phyloP scores from a whole-genome alignment of 1,140 invertebrate species.

The Stegodyphus mimosarum region DNA sequence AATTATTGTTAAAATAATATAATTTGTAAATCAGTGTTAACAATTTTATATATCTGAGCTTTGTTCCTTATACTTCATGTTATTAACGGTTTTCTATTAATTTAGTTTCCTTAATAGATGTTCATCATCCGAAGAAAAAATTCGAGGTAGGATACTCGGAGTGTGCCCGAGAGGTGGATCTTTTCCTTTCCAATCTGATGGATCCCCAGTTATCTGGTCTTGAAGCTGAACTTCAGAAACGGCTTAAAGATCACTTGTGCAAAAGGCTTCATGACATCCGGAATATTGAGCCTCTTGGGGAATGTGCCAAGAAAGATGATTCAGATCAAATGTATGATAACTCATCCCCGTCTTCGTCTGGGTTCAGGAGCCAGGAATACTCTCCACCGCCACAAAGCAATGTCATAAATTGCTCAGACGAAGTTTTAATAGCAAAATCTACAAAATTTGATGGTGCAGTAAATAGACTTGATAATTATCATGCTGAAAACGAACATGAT shows the following conservation, averaged over 20 bases:
- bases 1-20: no score
- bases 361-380: background rate
- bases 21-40: no score
- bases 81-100: background rate
- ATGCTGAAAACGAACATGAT: no score
- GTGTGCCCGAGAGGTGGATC: conserved; percentile 42
- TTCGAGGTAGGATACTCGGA: conserved; percentile 43
- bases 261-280: conserved; percentile 20
- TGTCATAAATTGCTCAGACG: background rate
- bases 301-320: background rate
- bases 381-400: background rate
- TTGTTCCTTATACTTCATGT: no score
- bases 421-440: background rate
- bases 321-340: background rate
- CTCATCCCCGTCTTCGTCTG: background rate
- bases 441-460: background rate
- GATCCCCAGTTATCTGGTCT: conserved; percentile 3
- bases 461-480: no score
- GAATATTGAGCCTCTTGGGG: background rate
- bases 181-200: conserved; percentile 21
- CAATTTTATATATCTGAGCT: no score
- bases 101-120: conserved; percentile 2
- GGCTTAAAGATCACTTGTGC: conserved; percentile 30
- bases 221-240: conserved; percentile 5
- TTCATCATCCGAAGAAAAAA: conserved; percentile 10